Percentiles rank a stretch among this genome's conserved stretches.
Conservation (phyloP, 2,113 vertebrate species). For the Rhynchomys soricoides region DNA sequence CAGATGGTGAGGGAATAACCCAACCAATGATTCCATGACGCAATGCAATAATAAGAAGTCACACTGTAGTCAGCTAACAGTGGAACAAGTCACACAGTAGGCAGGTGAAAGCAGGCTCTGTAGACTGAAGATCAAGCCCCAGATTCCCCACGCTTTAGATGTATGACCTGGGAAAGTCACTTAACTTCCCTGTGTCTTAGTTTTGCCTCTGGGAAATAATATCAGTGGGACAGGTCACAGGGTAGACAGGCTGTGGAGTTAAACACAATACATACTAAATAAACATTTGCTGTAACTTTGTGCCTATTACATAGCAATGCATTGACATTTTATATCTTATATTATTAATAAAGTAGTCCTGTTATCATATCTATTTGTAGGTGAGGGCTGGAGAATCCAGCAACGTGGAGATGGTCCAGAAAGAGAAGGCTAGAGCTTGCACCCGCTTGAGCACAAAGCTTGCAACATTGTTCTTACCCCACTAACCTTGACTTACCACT, state of each 20-base stretch:
- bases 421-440: neutral
- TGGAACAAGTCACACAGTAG: neutral
- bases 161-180: neutral
- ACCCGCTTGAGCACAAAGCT: neutral
- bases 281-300: neutral
- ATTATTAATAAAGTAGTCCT: neutral
- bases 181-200: conserved; percentile 20
- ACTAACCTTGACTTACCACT: neutral
- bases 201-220: conserved; percentile 47
- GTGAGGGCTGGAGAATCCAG: conserved; percentile 10
- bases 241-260: neutral
- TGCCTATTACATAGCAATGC: neutral
- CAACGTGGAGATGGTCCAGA: conserved; percentile 4
- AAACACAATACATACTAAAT: conserved; percentile 2
- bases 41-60: neutral
- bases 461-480: neutral
- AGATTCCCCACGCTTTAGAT: conserved; percentile 12
- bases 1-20: neutral
- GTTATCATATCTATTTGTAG: neutral
- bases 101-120: neutral
- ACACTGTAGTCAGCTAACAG: neutral
- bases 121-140: neutral
- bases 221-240: neutral
- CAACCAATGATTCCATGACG: neutral
- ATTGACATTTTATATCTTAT: neutral